These are phyloP conservation scores for Chrysolina americana DNA, from an alignment of 2,888 invertebrate genomes.

Conservation along the genomic window DNA sequence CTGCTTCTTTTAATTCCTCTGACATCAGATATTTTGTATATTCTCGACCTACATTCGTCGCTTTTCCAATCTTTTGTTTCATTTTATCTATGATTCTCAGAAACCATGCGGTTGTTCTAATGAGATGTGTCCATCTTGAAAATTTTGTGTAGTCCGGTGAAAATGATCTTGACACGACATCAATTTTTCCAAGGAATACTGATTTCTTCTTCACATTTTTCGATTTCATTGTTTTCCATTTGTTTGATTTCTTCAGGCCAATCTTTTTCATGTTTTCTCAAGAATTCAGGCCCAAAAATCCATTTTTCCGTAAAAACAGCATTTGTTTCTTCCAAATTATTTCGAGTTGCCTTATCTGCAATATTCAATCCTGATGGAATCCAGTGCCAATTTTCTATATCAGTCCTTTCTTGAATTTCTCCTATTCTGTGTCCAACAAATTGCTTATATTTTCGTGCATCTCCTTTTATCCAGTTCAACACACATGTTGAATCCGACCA, in stretches of 20 bases:
- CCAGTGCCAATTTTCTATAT: constrained; percentile 41
- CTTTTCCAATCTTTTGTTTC: background rate
- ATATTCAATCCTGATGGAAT: constrained; percentile 49
- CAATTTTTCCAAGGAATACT: background rate
- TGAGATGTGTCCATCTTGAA: background rate
- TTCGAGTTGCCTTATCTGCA: constrained; percentile 50
- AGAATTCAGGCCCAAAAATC: constrained; percentile 9
- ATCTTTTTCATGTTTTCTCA: background rate
- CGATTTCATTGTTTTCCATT: background rate
- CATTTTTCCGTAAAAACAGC: constrained; percentile 6
- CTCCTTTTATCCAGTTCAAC: constrained; percentile 7
- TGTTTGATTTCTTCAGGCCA: constrained; percentile 10
- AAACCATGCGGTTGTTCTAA: background rate
- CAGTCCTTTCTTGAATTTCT: constrained; percentile 51
- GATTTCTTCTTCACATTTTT: background rate
- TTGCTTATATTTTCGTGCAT: constrained; percentile 17
- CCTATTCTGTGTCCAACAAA: constrained; percentile 47
- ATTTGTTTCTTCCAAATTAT: background rate
- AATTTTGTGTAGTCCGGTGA: background rate
- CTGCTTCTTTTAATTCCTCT: background rate
- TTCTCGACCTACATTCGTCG: background rate
- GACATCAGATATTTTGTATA: background rate
- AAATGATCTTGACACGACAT: background rate
- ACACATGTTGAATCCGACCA: background rate
- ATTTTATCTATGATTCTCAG: background rate